phyloP scores from a whole-genome alignment of 2,888 invertebrate genomes.

The Athrips mouffetella region DNA sequence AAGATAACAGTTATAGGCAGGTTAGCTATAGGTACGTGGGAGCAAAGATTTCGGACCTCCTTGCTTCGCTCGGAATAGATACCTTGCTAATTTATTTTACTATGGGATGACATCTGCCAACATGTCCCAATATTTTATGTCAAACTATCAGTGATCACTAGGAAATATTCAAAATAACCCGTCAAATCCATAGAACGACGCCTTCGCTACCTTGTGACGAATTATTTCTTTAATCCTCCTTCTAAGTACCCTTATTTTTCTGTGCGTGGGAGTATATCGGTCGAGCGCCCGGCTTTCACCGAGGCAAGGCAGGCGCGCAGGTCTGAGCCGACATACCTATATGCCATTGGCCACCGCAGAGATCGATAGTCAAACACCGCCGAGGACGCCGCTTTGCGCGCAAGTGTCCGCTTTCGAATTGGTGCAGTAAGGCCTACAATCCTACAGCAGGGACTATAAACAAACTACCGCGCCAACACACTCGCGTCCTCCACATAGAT shows the following conservation, averaged over 20 bases:
- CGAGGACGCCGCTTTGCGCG: conserved; percentile 75
- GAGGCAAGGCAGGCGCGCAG: conserved; percentile 72
- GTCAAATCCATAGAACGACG: too few relatives aligned
- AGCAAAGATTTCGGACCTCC: too few relatives aligned
- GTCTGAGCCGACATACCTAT: conserved; percentile 76
- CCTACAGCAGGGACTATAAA: conserved; percentile 71
- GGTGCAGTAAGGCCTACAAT: conserved; percentile 55
- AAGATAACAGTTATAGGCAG: conserved; percentile 55
- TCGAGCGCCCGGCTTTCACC: conserved; percentile 71
- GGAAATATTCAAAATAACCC: too few relatives aligned
- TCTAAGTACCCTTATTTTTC: too few relatives aligned
- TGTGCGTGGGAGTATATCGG: conserved; percentile 45
- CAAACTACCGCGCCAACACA: conserved; percentile 77
- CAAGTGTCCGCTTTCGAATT: conserved; percentile 61
- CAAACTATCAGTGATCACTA: too few relatives aligned
- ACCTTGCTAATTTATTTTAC: too few relatives aligned
- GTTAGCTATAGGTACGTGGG: conserved; percentile 39
- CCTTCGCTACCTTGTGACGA: too few relatives aligned
- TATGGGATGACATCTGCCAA: too few relatives aligned
- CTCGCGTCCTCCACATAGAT: conserved; percentile 59
- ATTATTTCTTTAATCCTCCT: too few relatives aligned
- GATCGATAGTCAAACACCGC: conserved; percentile 81
- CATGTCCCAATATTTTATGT: too few relatives aligned
- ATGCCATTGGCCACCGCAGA: conserved; percentile 80
- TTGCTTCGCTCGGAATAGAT: too few relatives aligned